Evolutionary conservation across 2,797 vertebrate genomes (phyloP).

Genomic region (Florisuga fusca): DNA sequence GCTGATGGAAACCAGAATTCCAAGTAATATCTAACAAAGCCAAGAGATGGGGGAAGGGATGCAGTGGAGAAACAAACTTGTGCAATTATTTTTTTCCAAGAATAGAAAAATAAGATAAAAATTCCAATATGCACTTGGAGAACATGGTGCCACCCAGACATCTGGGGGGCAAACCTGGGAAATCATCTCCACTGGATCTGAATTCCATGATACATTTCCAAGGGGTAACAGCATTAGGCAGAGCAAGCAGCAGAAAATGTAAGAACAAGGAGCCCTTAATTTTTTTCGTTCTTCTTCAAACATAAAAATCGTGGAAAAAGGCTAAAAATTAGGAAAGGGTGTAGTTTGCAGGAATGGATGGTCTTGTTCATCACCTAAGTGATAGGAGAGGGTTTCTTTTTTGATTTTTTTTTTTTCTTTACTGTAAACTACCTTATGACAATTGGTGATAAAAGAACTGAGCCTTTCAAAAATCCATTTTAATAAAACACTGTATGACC

Average conservation of each 20-base stretch:
- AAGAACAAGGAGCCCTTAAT: neutral
- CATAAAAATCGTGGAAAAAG: neutral
- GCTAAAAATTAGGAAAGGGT: neutral
- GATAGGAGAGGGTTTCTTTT: neutral
- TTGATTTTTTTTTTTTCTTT: neutral
- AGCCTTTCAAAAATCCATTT: conserved; percentile 58
- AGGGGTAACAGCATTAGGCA: neutral
- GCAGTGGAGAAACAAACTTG: neutral
- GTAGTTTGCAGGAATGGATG: neutral
- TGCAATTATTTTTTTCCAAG: neutral
- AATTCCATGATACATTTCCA: neutral
- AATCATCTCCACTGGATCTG: neutral
- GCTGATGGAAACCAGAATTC: neutral
- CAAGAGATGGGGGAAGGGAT: neutral
- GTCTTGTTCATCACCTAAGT: neutral
- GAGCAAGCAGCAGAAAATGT: neutral
- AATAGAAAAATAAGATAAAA: neutral
- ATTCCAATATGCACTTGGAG: neutral
- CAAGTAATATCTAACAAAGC: neutral
- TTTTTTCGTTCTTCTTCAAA: neutral
- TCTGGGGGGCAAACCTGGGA: neutral
- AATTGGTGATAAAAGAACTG: conserved; percentile 56
- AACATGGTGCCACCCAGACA: neutral
- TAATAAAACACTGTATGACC: conserved; percentile 54
- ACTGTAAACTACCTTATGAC: conserved; percentile 50